Conservation (phyloP, 2,888 invertebrate species). For the Nomada lathburiana region DNA sequence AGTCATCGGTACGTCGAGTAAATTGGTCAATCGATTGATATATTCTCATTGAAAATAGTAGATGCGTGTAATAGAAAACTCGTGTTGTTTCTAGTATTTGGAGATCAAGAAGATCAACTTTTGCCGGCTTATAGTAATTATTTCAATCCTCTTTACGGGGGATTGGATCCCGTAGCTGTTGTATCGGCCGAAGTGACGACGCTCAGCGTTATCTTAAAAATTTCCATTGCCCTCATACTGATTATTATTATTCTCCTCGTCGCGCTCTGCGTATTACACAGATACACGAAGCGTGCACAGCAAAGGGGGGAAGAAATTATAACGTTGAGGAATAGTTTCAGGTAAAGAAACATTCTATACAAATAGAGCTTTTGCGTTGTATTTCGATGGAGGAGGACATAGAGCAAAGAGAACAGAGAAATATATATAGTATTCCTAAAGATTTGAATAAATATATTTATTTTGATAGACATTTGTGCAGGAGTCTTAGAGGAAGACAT, state of each 20-base stretch:
- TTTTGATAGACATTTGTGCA: constrained; percentile 86
- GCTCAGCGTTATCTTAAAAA: constrained; percentile 89
- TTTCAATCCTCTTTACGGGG: constrained; percentile 90
- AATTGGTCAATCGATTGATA: neutral
- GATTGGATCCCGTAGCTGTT: constrained; percentile 85
- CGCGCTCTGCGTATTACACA: constrained; percentile 88
- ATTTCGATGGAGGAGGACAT: neutral
- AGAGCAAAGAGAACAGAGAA: neutral
- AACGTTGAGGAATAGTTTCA: constrained; percentile 88
- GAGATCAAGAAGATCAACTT: constrained; percentile 83
- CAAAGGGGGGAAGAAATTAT: constrained; percentile 89
- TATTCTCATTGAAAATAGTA: constrained; percentile 1
- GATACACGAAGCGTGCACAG: constrained; percentile 88
- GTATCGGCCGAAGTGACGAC: constrained; percentile 84
- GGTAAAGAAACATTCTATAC: constrained; percentile 83
- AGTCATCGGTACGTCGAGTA: constrained; percentile 89
- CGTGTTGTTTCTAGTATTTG: constrained; percentile 83
- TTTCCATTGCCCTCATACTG: constrained; percentile 88
- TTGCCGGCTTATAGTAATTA: constrained; percentile 91
- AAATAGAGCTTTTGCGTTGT: neutral
- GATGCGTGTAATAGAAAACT: constrained; percentile 1
- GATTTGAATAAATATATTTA: constrained; percentile 53
- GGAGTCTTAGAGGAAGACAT: constrained; percentile 89
- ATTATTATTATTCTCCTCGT: constrained; percentile 87
- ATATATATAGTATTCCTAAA: neutral